These are phyloP conservation scores for Limonius californicus DNA, from an alignment of 1,140 invertebrate genomes.

Conservation along the genomic window DNA sequence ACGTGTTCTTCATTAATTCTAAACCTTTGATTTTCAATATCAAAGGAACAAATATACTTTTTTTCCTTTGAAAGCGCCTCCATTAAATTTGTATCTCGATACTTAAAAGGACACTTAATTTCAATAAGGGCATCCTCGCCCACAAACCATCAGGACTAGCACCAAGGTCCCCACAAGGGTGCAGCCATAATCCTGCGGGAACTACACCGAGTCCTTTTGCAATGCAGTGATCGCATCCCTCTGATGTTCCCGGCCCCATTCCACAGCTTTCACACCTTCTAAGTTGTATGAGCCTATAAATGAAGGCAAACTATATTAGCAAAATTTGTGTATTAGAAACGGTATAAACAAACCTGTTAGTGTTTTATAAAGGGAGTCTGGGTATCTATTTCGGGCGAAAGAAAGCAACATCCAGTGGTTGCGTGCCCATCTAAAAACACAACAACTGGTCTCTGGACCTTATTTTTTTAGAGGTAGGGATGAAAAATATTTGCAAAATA, in stretches of 20 bases:
- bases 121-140: constrained; percentile 1
- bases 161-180: neutral
- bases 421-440: neutral
- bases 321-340: neutral
- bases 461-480: no score
- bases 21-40: constrained; percentile 8
- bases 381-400: constrained; percentile 15
- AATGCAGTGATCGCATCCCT: neutral
- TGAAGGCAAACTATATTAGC: neutral
- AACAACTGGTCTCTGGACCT: no score
- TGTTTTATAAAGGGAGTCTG: constrained; percentile 17
- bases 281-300: constrained; percentile 16
- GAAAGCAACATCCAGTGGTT: constrained; percentile 16
- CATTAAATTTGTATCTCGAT: neutral
- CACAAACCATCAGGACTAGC: neutral
- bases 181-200: neutral
- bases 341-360: neutral
- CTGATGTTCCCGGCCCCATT: constrained; percentile 9
- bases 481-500: no score
- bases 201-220: neutral
- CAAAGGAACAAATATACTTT: constrained; percentile 26
- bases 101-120: neutral
- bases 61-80: neutral
- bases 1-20: constrained; percentile 21
- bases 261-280: constrained; percentile 5